These are phyloP conservation scores for Zootermopsis nevadensis DNA, from an alignment of 2,888 invertebrate genomes.

Conservation along the genomic window DNA sequence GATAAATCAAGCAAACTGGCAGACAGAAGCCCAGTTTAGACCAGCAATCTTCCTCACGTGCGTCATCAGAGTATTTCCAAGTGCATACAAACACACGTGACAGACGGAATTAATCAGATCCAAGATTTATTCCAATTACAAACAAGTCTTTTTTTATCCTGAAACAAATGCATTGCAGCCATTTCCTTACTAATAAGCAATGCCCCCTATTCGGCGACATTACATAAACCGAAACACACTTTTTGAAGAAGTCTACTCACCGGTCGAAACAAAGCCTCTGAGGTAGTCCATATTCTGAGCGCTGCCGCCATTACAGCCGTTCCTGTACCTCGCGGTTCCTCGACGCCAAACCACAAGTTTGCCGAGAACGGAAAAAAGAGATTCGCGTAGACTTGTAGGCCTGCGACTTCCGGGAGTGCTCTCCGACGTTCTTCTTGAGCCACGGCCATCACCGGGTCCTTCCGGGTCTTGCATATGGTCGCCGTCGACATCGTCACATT, in stretches of 20 bases:
- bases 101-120: no score
- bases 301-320: constrained; percentile 51
- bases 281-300: constrained; percentile 58
- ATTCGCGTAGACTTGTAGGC: constrained; percentile 70
- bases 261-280: constrained; percentile 65
- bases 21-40: no score
- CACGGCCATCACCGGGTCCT: not conserved
- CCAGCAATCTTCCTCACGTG: no score
- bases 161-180: no score
- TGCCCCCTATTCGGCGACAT: no score
- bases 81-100: no score
- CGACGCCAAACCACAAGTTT: constrained; percentile 71
- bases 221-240: no score
- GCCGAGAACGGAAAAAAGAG: constrained; percentile 73
- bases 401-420: constrained; percentile 40
- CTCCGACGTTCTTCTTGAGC: constrained; percentile 19
- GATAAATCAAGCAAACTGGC: no score
- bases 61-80: no score
- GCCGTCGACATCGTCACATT: constrained; percentile 45
- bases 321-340: constrained; percentile 52
- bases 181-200: no score
- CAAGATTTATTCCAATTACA: no score
- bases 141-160: no score
- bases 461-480: constrained; percentile 14
- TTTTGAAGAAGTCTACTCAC: constrained; percentile 54